These are phyloP conservation scores for Drosophila rubida DNA, from an alignment of 2,888 invertebrate genomes.

Conservation along the genomic window DNA sequence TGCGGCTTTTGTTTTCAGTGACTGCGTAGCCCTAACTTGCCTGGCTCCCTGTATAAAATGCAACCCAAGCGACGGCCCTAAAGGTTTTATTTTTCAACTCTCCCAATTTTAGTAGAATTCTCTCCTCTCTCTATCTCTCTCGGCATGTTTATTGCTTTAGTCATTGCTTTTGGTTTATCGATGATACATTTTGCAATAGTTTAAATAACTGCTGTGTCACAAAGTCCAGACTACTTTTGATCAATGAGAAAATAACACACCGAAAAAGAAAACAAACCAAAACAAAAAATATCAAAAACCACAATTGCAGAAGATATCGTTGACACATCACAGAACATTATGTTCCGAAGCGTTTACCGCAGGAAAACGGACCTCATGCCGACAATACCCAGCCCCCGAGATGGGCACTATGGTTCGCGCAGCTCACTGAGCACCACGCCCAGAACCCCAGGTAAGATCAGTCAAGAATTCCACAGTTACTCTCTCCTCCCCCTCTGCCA, in stretches of 20 bases:
- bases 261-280: constrained; percentile 20
- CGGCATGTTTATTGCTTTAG: constrained; percentile 63
- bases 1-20: constrained; percentile 19
- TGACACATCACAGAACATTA: constrained; percentile 85
- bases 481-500: constrained; percentile 4
- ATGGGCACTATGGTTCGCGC: constrained; percentile 86
- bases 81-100: constrained; percentile 18
- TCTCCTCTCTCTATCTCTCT: constrained; percentile 24
- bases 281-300: constrained; percentile 51
- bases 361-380: constrained; percentile 96
- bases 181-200: constrained; percentile 65
- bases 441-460: constrained; percentile 85
- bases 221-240: constrained; percentile 38
- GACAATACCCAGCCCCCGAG: constrained; percentile 91
- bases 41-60: constrained; percentile 19
- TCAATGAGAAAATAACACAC: constrained; percentile 19
- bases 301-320: constrained; percentile 84
- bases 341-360: constrained; percentile 92
- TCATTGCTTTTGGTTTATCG: constrained; percentile 65
- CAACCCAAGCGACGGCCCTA: constrained; percentile 8
- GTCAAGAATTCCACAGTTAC: constrained; percentile 7
- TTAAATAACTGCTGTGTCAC: constrained; percentile 18
- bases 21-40: constrained; percentile 30
- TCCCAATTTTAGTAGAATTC: constrained; percentile 39
- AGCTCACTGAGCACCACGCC: constrained; percentile 85